Percentiles rank a stretch among this genome's conserved stretches.
Evolutionary conservation across 2,888 invertebrate species (phyloP).

Genomic region (Erannis defoliaria): DNA sequence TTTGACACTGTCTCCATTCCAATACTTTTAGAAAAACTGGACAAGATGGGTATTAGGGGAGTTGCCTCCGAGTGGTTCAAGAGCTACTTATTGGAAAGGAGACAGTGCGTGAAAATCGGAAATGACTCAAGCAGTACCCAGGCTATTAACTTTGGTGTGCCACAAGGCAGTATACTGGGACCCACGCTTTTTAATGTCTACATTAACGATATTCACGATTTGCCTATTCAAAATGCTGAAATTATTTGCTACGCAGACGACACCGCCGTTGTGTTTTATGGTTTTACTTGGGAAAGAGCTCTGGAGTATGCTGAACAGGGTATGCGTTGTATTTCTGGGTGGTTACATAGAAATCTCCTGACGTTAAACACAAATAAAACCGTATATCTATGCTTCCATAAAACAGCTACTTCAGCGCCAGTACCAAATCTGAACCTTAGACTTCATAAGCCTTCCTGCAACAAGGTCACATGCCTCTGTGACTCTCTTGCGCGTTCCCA

Average conservation of each 20-base stretch:
- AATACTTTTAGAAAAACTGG: not conserved
- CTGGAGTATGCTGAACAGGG: too few species aligned
- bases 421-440: not conserved
- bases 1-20: too few species aligned
- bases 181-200: not conserved
- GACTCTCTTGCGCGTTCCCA: too few species aligned
- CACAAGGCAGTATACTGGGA: too few species aligned
- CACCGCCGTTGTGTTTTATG: too few species aligned
- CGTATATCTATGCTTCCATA: not conserved
- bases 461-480: too few species aligned
- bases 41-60: not conserved
- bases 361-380: not conserved
- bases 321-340: too few species aligned
- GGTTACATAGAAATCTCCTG: not conserved
- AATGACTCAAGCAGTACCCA: not conserved
- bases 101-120: too few species aligned
- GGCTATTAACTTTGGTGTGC: not conserved
- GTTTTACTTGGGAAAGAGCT: too few species aligned
- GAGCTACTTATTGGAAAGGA: not conserved
- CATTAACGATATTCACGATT: not conserved
- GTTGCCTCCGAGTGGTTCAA: not conserved
- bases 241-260: not conserved
- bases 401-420: not conserved
- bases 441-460: not conserved
- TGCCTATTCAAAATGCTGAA: not conserved